Percentiles rank a stretch among this genome's conserved stretches.
Evolutionary conservation across 2,888 invertebrate species (phyloP).

Genomic region (Brenthis daphne): DNA sequence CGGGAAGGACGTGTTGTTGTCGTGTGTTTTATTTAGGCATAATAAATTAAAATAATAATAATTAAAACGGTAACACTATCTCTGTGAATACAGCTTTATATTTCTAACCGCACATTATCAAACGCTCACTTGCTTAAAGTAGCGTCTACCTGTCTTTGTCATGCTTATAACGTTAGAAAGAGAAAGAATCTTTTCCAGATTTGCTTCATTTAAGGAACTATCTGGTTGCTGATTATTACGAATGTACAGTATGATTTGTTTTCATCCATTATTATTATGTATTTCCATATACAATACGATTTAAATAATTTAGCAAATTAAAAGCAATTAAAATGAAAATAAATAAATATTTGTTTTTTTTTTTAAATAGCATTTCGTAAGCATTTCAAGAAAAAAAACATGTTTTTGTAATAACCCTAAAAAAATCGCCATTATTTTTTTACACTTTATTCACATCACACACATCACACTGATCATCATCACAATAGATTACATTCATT

Average conservation of each 20-base stretch:
- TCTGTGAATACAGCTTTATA: slow-evolving; percentile 22
- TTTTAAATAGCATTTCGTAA: too few species aligned
- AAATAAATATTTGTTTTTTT: too few species aligned
- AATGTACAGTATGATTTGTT: slow-evolving; percentile 8
- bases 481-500: too few species aligned
- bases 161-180: slow-evolving; percentile 26
- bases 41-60: not conserved
- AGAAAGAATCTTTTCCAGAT: slow-evolving; percentile 32
- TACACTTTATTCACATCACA: too few species aligned
- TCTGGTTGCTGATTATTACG: slow-evolving; percentile 30
- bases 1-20: not conserved
- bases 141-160: slow-evolving; percentile 37
- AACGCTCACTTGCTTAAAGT: slow-evolving; percentile 38
- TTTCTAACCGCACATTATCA: slow-evolving; percentile 41
- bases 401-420: too few species aligned
- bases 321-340: too few species aligned
- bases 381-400: too few species aligned
- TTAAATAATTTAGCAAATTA: too few species aligned
- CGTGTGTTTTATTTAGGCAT: not conserved
- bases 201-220: slow-evolving; percentile 32
- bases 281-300: too few species aligned
- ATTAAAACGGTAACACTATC: not conserved
- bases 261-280: too few species aligned
- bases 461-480: too few species aligned
- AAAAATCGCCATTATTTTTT: too few species aligned